Base-by-base conservation (phyloP, 2,113 vertebrate species). In the Chelonoidis abingdonii region DNA sequence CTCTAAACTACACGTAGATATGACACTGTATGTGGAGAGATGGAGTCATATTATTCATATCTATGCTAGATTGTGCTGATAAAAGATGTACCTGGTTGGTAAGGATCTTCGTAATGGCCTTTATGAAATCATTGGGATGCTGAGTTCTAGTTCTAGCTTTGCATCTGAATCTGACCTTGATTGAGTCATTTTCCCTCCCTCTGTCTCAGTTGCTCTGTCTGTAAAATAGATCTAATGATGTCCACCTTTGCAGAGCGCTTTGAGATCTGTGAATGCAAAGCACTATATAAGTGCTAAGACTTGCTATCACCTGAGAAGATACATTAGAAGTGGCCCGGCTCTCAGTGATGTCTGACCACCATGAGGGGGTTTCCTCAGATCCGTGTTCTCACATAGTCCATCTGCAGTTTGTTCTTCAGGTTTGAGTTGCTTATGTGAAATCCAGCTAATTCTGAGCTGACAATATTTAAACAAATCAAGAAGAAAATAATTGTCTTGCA, bases 21-120 rank as follows among this genome's bases (percentile, higher is more conserved):
- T 38, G 83, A 29, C 87, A 12, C 10, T n/a, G 25, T 16, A 3
- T 52, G 12, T 0, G 3, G 4, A n/a, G 75, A 17, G 69, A 12
- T 0, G 3, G 38, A 14, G 25, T 81, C 41, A 8, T 29, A 6
- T 65, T 65, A 1, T 0, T 22, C 72, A 56, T 47, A 7, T 13
- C n/a, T 2, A 5, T 24, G 62, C 83, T 56, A n/a, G 59, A 27
- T 24, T 16, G 38, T 35, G 83, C 90, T 57, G 19, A 2, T 69
- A 35, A 83, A 8, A 72, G 38, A 84, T 21, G 19, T 75, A 47
- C 62, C 5, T 6, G 47, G 47, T 83, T 59, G 31, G 17, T 22
- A 4, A 4, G 6, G 0, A 75, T 62, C 86, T 54, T 87, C 78
- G 2, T 50, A 80, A 41, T 27, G 65, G 84, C 53, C 89, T 84